These are phyloP conservation scores for Epistrophe grossulariae DNA, from an alignment of 2,888 invertebrate species.

Conservation along the genomic window DNA sequence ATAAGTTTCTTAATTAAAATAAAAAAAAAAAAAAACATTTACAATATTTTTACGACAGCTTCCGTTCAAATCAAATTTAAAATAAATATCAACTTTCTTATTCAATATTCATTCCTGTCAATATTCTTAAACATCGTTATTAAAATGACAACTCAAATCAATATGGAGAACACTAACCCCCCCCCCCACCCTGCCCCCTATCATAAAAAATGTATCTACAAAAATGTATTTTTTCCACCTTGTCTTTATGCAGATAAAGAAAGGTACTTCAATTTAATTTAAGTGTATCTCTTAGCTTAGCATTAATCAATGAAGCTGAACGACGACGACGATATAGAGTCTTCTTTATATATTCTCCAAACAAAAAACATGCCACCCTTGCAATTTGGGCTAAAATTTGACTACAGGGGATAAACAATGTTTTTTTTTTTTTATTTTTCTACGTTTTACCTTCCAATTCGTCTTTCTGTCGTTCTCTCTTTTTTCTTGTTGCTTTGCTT, in stretches of 20 bases:
- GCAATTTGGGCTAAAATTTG: slow-evolving; percentile 45
- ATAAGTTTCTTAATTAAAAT: background rate
- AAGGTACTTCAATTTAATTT: slow-evolving; percentile 50
- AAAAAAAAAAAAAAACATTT: background rate
- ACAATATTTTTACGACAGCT: background rate
- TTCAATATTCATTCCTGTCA: slow-evolving; percentile 1
- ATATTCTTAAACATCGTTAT: slow-evolving; percentile 9
- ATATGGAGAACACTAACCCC: background rate
- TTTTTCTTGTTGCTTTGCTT: slow-evolving; percentile 29
- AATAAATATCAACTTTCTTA: background rate
- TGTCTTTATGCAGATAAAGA: slow-evolving; percentile 34
- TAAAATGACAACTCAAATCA: slow-evolving; percentile 14
- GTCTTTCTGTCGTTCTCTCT: slow-evolving; percentile 8
- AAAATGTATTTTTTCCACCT: background rate
- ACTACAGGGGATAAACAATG: slow-evolving; percentile 69
- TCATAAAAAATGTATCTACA: too few relatives aligned
- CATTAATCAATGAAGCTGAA: slow-evolving; percentile 69
- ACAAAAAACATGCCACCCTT: slow-evolving; percentile 2
- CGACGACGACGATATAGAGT: background rate
- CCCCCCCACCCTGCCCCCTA: too few relatives aligned
- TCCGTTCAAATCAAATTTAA: slow-evolving; percentile 1
- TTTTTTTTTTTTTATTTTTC: slow-evolving; percentile 60
- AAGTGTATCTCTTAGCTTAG: slow-evolving; percentile 66
- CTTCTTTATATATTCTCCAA: background rate
- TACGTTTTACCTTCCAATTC: slow-evolving; percentile 62